These are phyloP conservation scores for Perizoma flavofasciatum DNA, from an alignment of 2,888 invertebrate species.

Conservation along the genomic window DNA sequence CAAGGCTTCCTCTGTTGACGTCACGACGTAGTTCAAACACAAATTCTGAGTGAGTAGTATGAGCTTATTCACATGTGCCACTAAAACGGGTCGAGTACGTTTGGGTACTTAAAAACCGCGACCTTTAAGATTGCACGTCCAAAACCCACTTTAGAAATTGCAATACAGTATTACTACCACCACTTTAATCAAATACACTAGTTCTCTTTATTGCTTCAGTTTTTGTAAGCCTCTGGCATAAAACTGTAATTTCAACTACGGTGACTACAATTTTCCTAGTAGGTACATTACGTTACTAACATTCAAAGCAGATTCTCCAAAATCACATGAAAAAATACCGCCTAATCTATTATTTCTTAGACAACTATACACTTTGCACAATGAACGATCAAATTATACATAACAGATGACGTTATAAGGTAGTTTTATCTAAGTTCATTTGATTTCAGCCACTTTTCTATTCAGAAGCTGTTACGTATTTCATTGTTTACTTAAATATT, in stretches of 20 bases:
- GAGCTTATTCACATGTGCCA: no score
- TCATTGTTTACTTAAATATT: no score
- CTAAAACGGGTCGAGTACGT: no score
- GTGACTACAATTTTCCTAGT: conserved; percentile 59
- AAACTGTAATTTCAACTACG: conserved; percentile 55
- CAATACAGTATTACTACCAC: no score
- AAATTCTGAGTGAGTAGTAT: no score
- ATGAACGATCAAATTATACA: conserved; percentile 32
- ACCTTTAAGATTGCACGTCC: no score
- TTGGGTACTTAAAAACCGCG: no score
- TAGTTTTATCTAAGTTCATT: conserved; percentile 25
- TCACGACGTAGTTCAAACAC: no score
- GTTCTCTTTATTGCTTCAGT: conserved; percentile 36
- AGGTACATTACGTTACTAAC: conserved; percentile 53
- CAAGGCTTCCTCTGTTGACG: no score
- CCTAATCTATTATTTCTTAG: conserved; percentile 54
- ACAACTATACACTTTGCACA: conserved; percentile 45
- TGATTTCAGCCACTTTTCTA: conserved; percentile 9
- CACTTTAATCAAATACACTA: conserved; percentile 14
- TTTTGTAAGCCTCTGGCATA: conserved; percentile 34
- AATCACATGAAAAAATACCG: conserved; percentile 73
- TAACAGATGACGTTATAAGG: conserved; percentile 40
- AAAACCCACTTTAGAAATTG: no score
- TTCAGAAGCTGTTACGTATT: conserved; percentile 7
- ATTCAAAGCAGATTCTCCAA: conserved; percentile 70